Percentiles rank a stretch among this genome's conserved stretches.
phyloP scores from a whole-genome alignment of 1,140 invertebrate species.

The Pantala flavescens region DNA sequence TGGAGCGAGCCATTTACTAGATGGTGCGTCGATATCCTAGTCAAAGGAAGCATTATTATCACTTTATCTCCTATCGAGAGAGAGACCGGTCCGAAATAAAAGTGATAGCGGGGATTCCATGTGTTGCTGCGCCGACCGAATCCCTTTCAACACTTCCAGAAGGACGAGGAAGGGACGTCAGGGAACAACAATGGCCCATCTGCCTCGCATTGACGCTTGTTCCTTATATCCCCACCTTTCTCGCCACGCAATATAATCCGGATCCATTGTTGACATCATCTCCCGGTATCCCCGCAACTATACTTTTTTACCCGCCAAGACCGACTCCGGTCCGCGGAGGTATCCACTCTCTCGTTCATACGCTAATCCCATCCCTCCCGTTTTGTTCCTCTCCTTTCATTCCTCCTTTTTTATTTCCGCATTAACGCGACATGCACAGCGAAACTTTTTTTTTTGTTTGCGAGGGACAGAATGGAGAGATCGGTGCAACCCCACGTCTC shows the following conservation, averaged over 20 bases:
- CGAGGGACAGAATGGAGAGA: too few relatives aligned
- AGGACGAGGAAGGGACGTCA: neutral
- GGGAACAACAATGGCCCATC: constrained; percentile 7
- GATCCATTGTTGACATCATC: neutral
- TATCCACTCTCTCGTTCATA: neutral
- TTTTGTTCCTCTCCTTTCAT: neutral
- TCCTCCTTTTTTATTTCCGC: neutral
- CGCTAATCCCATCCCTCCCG: constrained; percentile 1
- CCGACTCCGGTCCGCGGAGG: neutral
- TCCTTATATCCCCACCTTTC: neutral
- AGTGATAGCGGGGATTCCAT: too few relatives aligned
- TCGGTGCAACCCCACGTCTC: too few relatives aligned
- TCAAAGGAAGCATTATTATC: too few relatives aligned
- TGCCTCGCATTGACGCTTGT: neutral
- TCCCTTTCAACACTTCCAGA: too few relatives aligned
- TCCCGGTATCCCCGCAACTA: neutral
- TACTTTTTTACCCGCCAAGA: neutral
- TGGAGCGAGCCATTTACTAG: too few relatives aligned
- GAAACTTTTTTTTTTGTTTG: too few relatives aligned
- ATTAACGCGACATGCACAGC: too few relatives aligned
- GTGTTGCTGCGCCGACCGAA: too few relatives aligned
- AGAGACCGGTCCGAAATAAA: too few relatives aligned
- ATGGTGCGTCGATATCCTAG: too few relatives aligned
- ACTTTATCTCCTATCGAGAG: too few relatives aligned
- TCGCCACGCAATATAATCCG: constrained; percentile 8